Base-by-base conservation (phyloP, 2,888 invertebrate species). In the Ichneumoninae sp. region DNA sequence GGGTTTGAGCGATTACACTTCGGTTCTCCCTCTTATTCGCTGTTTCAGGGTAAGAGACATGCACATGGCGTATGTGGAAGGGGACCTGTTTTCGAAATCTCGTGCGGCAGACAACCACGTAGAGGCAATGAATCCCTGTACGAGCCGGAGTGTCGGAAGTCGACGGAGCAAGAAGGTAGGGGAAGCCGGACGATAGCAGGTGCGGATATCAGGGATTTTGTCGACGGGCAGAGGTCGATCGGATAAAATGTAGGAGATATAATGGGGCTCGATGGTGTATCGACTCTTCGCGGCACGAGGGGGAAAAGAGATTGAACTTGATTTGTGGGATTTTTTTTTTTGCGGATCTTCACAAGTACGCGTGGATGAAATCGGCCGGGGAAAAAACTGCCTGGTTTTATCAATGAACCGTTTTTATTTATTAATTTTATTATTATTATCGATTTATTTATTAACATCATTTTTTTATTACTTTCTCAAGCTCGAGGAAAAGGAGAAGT, bases 201-300 rank as follows among this genome's bases (percentile, higher is more conserved):
- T 83, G 83, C 83, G 78, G 78, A 83, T 83, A 79, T 79, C 78
- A 75, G 60, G 78, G 78, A 83, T 83, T 83, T 82, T 60, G 19
- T 54, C 60, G 63, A 22, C 40, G 63, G 78, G 63, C 60, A 73
- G 52, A 78, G 74, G 69, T 78, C 66, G 74, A 79, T 78, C 74
- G 74, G 78, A 83, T 79, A 79, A 79, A 83, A 79, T 74, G 47
- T n/a, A 60, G 68, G 44, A 44, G 13, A 44, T 44, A 44, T 44
- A 68, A 83, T 83, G 63, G 78, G 83, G 68, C 44, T 22, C 57
- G 74, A 74, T 63, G 83, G 30, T 19, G 40, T 19, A 36, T 70
- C 75, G 52, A 50, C 36, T 50, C 69, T 77, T 77, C 47, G 66
- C 30, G 5, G 10, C 10, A n/a, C 4, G 19, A 63, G 52, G 44